These are phyloP conservation scores for Melanaphis sacchari DNA, from an alignment of 1,140 invertebrate species.

Conservation along the genomic window DNA sequence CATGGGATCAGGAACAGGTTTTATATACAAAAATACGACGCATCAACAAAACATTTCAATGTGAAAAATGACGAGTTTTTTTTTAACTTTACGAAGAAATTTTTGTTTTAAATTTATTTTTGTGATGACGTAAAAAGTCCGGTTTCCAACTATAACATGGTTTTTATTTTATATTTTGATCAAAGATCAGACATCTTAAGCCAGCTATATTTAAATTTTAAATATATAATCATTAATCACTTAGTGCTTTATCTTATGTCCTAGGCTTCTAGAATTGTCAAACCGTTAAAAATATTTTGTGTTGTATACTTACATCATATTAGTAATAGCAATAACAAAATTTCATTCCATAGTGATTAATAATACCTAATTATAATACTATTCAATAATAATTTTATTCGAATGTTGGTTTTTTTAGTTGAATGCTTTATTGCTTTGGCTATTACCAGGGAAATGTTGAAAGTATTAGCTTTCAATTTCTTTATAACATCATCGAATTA, in stretches of 20 bases:
- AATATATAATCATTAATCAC: not conserved
- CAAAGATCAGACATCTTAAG: not conserved
- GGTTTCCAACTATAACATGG: not conserved
- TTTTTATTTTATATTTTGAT: not conserved
- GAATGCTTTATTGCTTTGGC: not conserved
- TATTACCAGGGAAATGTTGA: not conserved
- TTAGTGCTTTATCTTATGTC: not conserved
- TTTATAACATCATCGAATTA: not conserved
- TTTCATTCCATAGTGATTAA: not conserved
- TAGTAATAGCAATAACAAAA: no score
- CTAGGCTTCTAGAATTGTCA: not conserved
- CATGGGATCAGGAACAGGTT: not conserved
- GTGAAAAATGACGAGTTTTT: not conserved
- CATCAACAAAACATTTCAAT: conserved; percentile 9
- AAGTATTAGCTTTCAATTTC: not conserved
- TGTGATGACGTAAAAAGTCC: not conserved
- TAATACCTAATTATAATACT: not conserved
- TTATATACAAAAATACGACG: not conserved
- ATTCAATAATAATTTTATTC: not conserved
- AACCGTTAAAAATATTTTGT: not conserved
- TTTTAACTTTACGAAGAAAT: not conserved
- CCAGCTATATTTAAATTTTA: not conserved
- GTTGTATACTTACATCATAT: not conserved
- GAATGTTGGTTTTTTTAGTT: not conserved
- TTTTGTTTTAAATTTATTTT: not conserved